Conservation (phyloP, 2,113 vertebrate genomes). For the Rallus limicola region DNA sequence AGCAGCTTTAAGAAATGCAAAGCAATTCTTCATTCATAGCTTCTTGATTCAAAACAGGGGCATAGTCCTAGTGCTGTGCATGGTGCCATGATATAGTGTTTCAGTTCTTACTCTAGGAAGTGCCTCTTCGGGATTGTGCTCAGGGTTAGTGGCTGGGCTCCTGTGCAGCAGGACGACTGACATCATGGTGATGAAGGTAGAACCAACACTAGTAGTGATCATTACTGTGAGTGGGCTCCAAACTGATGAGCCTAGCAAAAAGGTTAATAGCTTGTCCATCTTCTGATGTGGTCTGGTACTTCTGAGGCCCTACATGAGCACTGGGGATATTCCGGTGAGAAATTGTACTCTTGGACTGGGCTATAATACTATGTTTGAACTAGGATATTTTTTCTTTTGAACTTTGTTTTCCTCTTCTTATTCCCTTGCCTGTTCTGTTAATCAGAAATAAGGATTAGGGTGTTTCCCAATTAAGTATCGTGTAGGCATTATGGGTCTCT, state of each 20-base stretch:
- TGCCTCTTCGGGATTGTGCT: neutral
- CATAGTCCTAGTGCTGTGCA: fast-evolving
- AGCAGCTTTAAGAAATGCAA: neutral
- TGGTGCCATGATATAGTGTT: neutral
- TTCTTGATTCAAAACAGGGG: neutral
- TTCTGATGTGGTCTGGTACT: neutral
- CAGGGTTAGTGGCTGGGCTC: neutral
- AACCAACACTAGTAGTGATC: neutral
- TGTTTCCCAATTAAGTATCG: neutral
- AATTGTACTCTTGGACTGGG: neutral
- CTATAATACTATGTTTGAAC: neutral
- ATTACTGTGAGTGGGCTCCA: neutral
- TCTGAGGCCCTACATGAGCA: neutral
- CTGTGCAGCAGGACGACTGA: neutral
- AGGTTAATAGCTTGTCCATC: neutral
- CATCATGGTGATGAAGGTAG: neutral
- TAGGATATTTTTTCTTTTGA: neutral
- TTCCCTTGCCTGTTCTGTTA: neutral
- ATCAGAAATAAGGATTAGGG: neutral
- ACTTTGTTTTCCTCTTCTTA: neutral
- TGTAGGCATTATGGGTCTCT: neutral
- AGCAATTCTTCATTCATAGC: fast-evolving
- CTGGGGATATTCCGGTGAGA: neutral
- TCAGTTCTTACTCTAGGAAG: neutral
- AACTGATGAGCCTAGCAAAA: neutral